Percentiles rank a stretch among this genome's conserved stretches.
phyloP scores from a whole-genome alignment of 2,888 invertebrate species.

The Stramonita haemastoma region DNA sequence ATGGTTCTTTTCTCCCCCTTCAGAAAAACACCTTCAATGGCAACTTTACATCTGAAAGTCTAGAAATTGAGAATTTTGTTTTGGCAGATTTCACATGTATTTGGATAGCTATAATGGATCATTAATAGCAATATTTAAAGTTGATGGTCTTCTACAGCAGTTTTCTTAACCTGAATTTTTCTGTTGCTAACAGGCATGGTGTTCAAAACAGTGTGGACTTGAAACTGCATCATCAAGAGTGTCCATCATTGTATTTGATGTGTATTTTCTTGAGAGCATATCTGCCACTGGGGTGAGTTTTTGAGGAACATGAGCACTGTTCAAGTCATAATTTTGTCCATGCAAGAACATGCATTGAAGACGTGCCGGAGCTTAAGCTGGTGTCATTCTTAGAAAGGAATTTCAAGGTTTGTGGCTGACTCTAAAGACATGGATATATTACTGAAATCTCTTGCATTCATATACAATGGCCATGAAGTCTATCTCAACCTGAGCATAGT shows the following conservation, averaged over 20 bases:
- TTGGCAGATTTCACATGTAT: background rate
- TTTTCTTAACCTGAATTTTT: background rate
- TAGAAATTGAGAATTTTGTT: too few species aligned
- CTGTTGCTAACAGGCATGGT: background rate
- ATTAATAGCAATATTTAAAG: background rate
- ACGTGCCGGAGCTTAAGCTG: background rate
- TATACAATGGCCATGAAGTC: too few species aligned
- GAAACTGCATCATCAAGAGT: background rate
- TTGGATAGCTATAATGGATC: background rate
- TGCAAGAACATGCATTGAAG: background rate
- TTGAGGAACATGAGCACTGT: background rate
- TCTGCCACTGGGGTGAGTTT: background rate
- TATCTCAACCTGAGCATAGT: too few species aligned
- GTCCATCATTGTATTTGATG: background rate
- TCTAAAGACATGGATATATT: background rate
- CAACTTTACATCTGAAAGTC: background rate
- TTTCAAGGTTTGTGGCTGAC: background rate
- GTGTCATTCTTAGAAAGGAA: background rate
- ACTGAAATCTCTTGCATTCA: background rate
- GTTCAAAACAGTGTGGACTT: background rate
- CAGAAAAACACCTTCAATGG: background rate
- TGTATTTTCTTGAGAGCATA: background rate
- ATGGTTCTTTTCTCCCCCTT: too few species aligned
- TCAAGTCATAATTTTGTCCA: background rate
- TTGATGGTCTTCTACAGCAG: background rate